Conservation (phyloP, 2,797 vertebrate species). For the Hylomyscus alleni region DNA sequence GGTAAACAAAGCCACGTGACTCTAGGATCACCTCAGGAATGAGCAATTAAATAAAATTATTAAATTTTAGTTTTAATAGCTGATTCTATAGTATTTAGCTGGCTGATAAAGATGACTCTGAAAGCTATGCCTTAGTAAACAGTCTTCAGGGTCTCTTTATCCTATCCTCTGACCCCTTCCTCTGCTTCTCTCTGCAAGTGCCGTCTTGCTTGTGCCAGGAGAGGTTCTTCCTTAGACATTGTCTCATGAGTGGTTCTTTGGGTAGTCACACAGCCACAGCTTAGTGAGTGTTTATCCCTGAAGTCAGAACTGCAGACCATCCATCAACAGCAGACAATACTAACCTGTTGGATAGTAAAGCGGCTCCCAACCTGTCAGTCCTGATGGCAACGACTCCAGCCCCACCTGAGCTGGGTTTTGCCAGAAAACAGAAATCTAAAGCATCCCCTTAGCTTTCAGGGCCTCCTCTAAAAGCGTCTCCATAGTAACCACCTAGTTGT, state of each 20-base stretch:
- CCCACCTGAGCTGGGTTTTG: neutral
- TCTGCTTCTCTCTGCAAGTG: neutral
- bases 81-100: neutral
- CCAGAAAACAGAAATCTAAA: neutral
- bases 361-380: accelerated
- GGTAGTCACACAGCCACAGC: neutral
- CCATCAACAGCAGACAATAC: neutral
- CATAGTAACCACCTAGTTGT: neutral
- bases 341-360: neutral
- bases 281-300: too few relatives aligned
- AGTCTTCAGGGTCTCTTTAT: too few relatives aligned
- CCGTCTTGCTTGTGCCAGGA: neutral
- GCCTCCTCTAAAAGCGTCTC: neutral
- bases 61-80: neutral
- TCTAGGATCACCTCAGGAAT: neutral
- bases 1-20: neutral
- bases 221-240: neutral
- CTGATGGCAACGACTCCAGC: neutral
- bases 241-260: neutral
- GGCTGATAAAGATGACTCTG: neutral
- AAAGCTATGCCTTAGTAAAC: neutral
- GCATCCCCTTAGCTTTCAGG: too few relatives aligned
- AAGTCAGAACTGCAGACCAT: too few relatives aligned
- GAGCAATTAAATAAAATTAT: too few relatives aligned
- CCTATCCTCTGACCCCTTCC: neutral